Percentiles rank a stretch among this genome's conserved stretches.
phyloP scores from a whole-genome alignment of 37 sponge, comb jelly and placozoan genomes.

The Aphrocallistes beatrix region DNA sequence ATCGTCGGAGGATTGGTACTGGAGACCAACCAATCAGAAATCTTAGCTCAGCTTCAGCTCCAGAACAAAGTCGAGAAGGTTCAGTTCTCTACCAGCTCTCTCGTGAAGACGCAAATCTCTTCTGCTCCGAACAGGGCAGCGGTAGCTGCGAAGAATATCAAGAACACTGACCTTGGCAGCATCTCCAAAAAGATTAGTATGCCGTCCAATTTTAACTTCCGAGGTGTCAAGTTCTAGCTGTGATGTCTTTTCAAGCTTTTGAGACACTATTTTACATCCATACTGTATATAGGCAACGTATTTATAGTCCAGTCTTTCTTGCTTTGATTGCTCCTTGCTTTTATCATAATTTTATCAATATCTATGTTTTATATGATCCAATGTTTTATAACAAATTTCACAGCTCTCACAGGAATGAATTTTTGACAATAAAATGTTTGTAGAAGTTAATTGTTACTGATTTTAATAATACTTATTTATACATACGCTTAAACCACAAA shows the following conservation, averaged over 20 bases:
- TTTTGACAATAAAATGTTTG: no score
- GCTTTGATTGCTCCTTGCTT: no score
- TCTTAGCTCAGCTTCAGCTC: constrained; percentile 73
- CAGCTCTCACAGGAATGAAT: no score
- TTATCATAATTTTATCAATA: no score
- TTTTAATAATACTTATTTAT: no score
- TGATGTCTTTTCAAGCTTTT: background rate
- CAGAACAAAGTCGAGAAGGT: constrained; percentile 88
- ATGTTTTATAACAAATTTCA: no score
- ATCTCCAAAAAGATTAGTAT: background rate
- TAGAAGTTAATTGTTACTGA: no score
- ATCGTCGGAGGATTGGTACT: constrained; percentile 98
- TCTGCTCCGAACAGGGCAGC: constrained; percentile 84
- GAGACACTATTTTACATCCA: no score
- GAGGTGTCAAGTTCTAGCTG: background rate
- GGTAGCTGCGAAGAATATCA: constrained; percentile 82
- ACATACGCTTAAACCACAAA: no score
- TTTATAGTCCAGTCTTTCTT: no score
- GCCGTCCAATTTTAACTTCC: background rate
- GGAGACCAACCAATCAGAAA: constrained; percentile 89
- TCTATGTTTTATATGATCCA: no score
- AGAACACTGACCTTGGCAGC: constrained; percentile 24
- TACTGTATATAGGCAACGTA: no score
- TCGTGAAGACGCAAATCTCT: constrained; percentile 50
- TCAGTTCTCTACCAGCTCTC: constrained; percentile 43